These are phyloP conservation scores for Dallia pectoralis DNA, from an alignment of 2,797 vertebrate species.

Conservation along the genomic window DNA sequence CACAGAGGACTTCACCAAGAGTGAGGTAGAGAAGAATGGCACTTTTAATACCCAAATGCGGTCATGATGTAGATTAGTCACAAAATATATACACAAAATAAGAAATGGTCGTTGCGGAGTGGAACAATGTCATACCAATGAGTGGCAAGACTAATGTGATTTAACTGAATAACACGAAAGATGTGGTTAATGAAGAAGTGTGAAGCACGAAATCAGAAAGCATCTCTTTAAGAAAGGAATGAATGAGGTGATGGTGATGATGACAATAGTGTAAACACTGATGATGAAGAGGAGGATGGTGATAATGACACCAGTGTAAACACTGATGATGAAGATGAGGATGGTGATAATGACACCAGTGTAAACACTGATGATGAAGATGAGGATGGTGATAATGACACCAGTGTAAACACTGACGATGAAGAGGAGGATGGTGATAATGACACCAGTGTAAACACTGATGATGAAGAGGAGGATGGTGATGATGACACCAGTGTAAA, in stretches of 20 bases:
- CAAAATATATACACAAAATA: neutral
- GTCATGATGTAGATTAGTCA: neutral
- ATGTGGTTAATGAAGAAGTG: neutral
- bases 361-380: neutral
- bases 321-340: slow-evolving; percentile 1
- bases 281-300: neutral
- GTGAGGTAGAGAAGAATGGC: slow-evolving; percentile 39
- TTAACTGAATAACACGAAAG: neutral
- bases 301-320: neutral
- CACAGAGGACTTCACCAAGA: slow-evolving; percentile 66
- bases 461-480: neutral
- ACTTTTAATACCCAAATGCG: slow-evolving; percentile 4
- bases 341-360: neutral
- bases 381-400: neutral
- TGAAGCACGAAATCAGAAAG: neutral
- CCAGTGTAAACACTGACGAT: neutral
- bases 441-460: slow-evolving; percentile 7
- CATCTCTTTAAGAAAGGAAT: neutral
- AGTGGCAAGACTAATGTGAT: neutral
- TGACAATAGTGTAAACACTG: slow-evolving; percentile 3
- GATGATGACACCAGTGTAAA: neutral
- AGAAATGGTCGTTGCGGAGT: neutral
- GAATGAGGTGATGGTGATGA: neutral
- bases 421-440: neutral
- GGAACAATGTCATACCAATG: neutral